Percentiles rank a stretch among this genome's conserved stretches.
Conservation (phyloP, 2,888 invertebrate genomes). For the Amblyteles armatorius region DNA sequence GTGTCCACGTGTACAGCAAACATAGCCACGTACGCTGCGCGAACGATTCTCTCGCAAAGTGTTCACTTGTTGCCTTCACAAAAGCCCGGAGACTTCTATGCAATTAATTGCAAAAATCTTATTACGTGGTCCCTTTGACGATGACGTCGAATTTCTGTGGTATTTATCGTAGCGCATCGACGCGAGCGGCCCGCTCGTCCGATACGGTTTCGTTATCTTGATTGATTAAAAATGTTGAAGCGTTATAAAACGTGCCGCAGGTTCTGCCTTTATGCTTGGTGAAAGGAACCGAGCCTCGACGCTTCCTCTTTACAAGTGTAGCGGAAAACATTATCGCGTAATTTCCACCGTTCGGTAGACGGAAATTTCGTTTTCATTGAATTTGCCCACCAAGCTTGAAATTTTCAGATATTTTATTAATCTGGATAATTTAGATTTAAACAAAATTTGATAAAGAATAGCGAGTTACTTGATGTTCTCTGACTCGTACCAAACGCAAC, state of each 20-base stretch:
- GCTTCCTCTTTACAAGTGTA: background rate
- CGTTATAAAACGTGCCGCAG: background rate
- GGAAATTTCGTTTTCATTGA: background rate
- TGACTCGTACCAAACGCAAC: background rate
- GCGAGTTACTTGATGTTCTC: too few relatives aligned
- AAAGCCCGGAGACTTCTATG: background rate
- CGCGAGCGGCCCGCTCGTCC: background rate
- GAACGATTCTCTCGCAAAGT: background rate
- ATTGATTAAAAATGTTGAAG: too few relatives aligned
- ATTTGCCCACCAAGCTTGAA: background rate
- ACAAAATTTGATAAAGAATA: too few relatives aligned
- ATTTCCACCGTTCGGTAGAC: too few relatives aligned
- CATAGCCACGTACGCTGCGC: background rate
- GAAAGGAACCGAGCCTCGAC: background rate
- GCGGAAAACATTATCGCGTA: background rate
- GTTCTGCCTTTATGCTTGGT: background rate
- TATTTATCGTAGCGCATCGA: background rate
- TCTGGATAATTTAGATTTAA: background rate
- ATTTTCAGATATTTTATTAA: background rate
- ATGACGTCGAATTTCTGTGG: background rate
- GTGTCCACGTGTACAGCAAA: too few relatives aligned
- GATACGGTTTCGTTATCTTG: too few relatives aligned
- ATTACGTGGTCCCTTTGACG: background rate
- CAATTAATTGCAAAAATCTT: background rate
- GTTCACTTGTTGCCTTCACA: background rate